Conservation (phyloP, 2,113 vertebrate species). For the Mobula birostris region DNA sequence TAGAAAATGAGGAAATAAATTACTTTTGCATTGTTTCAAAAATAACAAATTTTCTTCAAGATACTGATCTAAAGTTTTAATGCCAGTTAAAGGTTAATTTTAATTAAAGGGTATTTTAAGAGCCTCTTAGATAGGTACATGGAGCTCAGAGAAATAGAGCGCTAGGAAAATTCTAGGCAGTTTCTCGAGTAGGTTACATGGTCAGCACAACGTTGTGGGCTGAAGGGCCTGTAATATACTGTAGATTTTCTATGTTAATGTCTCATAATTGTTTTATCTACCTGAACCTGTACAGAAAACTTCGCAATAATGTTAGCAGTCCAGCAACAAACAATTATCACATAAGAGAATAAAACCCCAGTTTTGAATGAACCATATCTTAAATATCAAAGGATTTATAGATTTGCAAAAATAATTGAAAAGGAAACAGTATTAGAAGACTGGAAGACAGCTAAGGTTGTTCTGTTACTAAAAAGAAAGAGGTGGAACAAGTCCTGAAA, state of each 20-base stretch:
- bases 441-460: too few relatives aligned
- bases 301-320: not conserved
- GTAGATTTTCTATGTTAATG: too few relatives aligned
- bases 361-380: not conserved
- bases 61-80: not conserved
- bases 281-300: not conserved
- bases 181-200: too few relatives aligned
- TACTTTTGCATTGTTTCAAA: not conserved
- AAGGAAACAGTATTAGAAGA: not conserved
- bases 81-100: not conserved
- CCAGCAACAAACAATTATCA: not conserved
- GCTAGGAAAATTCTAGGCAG: too few relatives aligned
- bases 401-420: not conserved
- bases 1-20: not conserved
- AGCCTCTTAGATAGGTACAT: too few relatives aligned
- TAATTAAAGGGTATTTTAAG: too few relatives aligned
- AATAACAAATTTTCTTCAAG: not conserved
- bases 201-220: too few relatives aligned
- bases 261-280: not conserved
- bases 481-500: not conserved
- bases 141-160: too few relatives aligned
- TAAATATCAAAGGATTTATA: not conserved
- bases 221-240: too few relatives aligned
- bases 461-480: too few relatives aligned
- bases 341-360: not conserved